Evolutionary conservation across 2,113 vertebrate species (phyloP), one percentile per base, ranked within the genome.

Genomic region (Rattus rattus): DNA sequence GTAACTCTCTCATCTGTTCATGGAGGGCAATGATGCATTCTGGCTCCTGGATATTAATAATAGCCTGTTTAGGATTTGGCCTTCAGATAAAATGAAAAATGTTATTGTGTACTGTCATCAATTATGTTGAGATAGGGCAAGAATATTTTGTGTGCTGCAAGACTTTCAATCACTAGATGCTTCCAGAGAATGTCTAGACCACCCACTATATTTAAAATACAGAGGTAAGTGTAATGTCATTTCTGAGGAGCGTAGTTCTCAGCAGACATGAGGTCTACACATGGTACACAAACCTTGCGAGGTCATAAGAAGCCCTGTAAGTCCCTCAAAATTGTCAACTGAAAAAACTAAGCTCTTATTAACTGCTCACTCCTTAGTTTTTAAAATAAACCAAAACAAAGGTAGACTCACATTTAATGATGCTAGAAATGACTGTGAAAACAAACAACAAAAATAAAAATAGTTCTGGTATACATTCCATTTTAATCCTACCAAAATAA

Each of bases 301-400:
- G 13, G 67, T 1, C 39, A n/a, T 59, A 36, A 92, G 72, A 84
- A 49, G 22, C 83, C 77, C 2, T 28, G 9, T 2, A 63, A 2
- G 26, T 85, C 17, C 49, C n/a, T 7, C 12, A 92, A 43, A 63
- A 92, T 49, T 83, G 61, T 80, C 84, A 75, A 36, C 33, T 67
- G 16, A 2, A 88, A 88, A 4, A 33, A 87, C 2, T 88, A 59
- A 88, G 49, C 8, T 19, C n/a, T 2, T 61, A 36, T 87, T 92
- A 93, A 86, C 13, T 89, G 17, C 8, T 52, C 87, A 33, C 39
- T 94, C 81, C 92, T 90, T 81, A 94, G 20, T 83, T 39, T 28
- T 39, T 33, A 92, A 86, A 94, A 56, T 88, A 94, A 94, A 49
- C 61, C 88, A 97, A 90, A 97, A 54, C 39, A 96, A 94, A 49